Conservation (phyloP, 2,797 vertebrate genomes). For the Phoebastria nigripes region DNA sequence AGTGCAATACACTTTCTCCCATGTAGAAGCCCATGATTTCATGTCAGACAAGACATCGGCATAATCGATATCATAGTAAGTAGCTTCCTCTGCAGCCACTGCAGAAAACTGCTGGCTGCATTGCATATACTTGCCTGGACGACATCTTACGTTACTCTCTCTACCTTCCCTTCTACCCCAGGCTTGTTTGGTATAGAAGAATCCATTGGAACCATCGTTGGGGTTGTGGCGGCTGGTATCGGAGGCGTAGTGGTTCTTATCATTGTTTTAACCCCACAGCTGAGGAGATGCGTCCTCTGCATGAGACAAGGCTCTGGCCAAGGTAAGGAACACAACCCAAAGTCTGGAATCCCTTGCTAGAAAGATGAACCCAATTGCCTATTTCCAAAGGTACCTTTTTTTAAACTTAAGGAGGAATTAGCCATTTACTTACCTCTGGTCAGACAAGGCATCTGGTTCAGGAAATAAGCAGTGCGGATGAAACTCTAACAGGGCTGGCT, state of each 20-base stretch:
- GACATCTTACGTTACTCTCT: background rate
- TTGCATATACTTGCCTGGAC: background rate
- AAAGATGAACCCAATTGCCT: background rate
- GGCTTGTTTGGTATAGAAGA: conserved; percentile 68
- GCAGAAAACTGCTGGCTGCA: background rate
- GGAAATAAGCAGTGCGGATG: background rate
- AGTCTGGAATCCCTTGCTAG: background rate
- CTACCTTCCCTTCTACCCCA: background rate
- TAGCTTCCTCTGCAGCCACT: background rate
- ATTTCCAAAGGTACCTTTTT: background rate
- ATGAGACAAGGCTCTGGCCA: background rate
- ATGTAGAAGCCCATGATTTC: background rate
- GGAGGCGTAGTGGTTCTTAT: conserved; percentile 60
- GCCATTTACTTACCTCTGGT: background rate
- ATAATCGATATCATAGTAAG: background rate
- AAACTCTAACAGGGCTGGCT: background rate
- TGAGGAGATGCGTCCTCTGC: conserved; percentile 63
- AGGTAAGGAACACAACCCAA: background rate
- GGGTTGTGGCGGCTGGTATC: conserved; percentile 57
- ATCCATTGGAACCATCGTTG: conserved; percentile 70
- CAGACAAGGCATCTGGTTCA: background rate
- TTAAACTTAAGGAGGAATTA: background rate
- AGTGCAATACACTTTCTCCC: background rate
- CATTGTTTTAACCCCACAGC: conserved; percentile 53
- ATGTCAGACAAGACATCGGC: background rate